Percentiles rank a stretch among this genome's conserved stretches.
phyloP scores from a whole-genome alignment of 1,140 invertebrate genomes.

The Teleopsis dalmanni region DNA sequence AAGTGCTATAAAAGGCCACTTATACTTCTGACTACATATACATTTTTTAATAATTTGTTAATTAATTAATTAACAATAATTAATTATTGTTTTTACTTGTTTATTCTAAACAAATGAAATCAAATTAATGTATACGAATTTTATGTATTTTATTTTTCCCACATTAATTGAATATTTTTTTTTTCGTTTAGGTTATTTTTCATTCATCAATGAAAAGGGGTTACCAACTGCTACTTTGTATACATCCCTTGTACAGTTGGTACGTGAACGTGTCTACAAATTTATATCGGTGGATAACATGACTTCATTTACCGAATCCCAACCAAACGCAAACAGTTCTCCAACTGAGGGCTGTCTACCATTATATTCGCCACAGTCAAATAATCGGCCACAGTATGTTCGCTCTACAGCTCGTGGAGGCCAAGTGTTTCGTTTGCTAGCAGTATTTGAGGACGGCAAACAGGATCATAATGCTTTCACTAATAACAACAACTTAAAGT shows the following conservation, averaged over 20 bases:
- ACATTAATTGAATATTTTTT: not conserved
- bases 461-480: constrained; percentile 23
- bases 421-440: constrained; percentile 38
- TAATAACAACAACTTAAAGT: constrained; percentile 11
- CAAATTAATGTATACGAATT: too few relatives aligned
- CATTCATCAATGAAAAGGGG: constrained; percentile 38
- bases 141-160: not conserved
- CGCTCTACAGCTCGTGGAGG: constrained; percentile 40
- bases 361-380: constrained; percentile 14
- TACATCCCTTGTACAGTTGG: constrained; percentile 35
- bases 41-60: too few relatives aligned
- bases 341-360: constrained; percentile 35
- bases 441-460: constrained; percentile 43
- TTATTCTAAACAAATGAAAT: too few relatives aligned
- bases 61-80: too few relatives aligned
- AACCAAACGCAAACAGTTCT: constrained; percentile 24
- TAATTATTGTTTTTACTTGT: too few relatives aligned
- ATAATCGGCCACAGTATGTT: constrained; percentile 35
- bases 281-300: constrained; percentile 42
- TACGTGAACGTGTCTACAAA: constrained; percentile 41
- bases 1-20: too few relatives aligned
- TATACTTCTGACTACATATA: too few relatives aligned
- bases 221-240: constrained; percentile 37
- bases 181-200: constrained; percentile 35
- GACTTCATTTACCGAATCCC: constrained; percentile 39